A percentile compares a stretch with the other conserved stretches of the same genome.
These are phyloP conservation scores for Knipowitschia caucasica DNA, from an alignment of 2,797 vertebrate species.

Conservation along the genomic window DNA sequence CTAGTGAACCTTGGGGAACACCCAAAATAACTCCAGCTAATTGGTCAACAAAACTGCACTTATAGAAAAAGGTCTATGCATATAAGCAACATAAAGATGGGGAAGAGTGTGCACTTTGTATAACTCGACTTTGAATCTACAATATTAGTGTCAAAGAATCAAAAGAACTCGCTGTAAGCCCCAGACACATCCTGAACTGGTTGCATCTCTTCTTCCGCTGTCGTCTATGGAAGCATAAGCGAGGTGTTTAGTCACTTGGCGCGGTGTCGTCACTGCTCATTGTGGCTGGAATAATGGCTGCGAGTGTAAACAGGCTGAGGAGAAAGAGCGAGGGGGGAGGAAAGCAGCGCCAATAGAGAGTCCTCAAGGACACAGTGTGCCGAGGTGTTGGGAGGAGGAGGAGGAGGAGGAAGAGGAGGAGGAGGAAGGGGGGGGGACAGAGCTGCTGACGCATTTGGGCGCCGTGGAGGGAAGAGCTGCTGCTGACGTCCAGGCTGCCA, in stretches of 20 bases:
- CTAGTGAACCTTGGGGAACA: neutral
- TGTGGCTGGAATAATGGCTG: conserved; percentile 9
- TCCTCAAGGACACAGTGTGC: conserved; percentile 73
- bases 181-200: neutral
- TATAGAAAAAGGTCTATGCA: neutral
- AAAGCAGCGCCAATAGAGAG: conserved; percentile 32
- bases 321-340: conserved; percentile 32
- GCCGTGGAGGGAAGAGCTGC: conserved; percentile 25
- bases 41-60: neutral
- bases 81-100: neutral
- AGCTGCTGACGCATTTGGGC: conserved; percentile 70
- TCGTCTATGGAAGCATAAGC: conserved; percentile 9
- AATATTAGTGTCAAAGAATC: neutral
- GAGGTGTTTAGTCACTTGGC: neutral
- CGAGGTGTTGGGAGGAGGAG: conserved; percentile 63
- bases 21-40: neutral
- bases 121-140: too few relatives aligned
- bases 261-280: conserved; percentile 7
- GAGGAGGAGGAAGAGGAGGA: conserved; percentile 32
- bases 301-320: conserved; percentile 30
- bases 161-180: neutral
- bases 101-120: too few relatives aligned
- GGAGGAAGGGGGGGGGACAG: conserved; percentile 31
- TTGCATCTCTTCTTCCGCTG: neutral
- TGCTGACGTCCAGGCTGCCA: conserved; percentile 72